Base-by-base conservation (phyloP, 2,797 vertebrate genomes). In the Trichosurus vulpecula region DNA sequence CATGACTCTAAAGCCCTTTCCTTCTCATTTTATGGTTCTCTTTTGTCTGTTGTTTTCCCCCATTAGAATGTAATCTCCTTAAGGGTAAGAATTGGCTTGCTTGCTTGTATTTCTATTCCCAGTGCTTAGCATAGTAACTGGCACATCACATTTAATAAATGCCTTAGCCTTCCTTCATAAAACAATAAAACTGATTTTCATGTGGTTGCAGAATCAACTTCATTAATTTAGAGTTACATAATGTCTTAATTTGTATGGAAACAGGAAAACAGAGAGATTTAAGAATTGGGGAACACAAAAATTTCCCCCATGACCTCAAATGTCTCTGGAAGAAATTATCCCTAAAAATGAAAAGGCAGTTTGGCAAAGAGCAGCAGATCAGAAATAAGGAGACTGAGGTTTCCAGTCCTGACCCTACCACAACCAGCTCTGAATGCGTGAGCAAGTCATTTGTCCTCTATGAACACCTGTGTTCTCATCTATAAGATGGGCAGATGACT, bases 171-270 rank as follows among this genome's bases (percentile, higher is more conserved):
- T 81, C 6, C n/a, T 81, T 81, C 22, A 97, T 95, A 98, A 97
- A 97, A 94, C 96, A 97, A 97, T 94, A 92, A 97, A 95, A 90
- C 91, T 47, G 87, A 91, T 96, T 74, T 94, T 94, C 61, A 87
- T 14, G 19, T 91, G 57, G 90, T 93, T 93, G 92, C 94, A 95
- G 95, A 97, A 90, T 97, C 56, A 95, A 89, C 93, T 95, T 89
- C 87, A 61, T 92, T 92, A 95, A 93, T 95, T 96, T 56, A 97
- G 91, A 96, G 29, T 90, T 93, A 94, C 74, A 91, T 66, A n/a
- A 66, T 12, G 16, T 16, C 16, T 74, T 74, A n/a, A 66, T 66
- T 19, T 66, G 61, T n/a, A n/a, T 66, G 61, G 16, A 94, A 58
- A 96, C 0, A 93, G 89, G 95, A 96, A 93, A 93, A 54, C 53